A percentile compares a stretch with the other conserved stretches of the same genome.
Evolutionary conservation across 2,888 invertebrate species (phyloP).

Genomic region (Oxyteleia sp.): DNA sequence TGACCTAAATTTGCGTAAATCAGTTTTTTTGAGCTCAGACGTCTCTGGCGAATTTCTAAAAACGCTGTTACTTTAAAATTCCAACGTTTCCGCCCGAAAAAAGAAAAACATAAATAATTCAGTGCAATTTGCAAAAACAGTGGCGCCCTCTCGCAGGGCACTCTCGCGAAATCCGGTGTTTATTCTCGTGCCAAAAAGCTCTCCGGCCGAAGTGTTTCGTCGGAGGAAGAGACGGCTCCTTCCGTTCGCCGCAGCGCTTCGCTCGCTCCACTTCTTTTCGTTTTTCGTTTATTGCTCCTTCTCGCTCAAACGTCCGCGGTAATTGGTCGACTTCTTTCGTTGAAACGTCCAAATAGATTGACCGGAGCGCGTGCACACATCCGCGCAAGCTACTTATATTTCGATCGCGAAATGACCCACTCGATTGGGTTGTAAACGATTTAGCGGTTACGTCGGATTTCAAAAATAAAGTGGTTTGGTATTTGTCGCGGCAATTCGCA

Average conservation of each 20-base stretch:
- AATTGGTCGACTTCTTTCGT: slow-evolving; percentile 66
- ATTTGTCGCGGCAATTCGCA: slow-evolving; percentile 23
- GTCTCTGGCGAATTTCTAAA: too few relatives aligned
- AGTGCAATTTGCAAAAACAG: slow-evolving; percentile 11
- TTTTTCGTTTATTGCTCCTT: neutral
- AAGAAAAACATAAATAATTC: slow-evolving; percentile 1
- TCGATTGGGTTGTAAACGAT: slow-evolving; percentile 50
- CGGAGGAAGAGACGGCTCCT: slow-evolving; percentile 26
- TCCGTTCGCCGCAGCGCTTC: slow-evolving; percentile 25
- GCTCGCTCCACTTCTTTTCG: slow-evolving; percentile 13
- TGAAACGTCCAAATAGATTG: slow-evolving; percentile 56
- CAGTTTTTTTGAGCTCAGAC: too few relatives aligned
- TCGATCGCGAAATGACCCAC: slow-evolving; percentile 31
- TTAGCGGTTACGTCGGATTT: slow-evolving; percentile 47
- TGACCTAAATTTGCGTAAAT: too few relatives aligned
- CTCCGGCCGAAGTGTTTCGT: slow-evolving; percentile 34
- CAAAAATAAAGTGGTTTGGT: slow-evolving; percentile 27
- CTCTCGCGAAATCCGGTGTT: slow-evolving; percentile 57
- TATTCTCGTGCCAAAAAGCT: slow-evolving; percentile 62
- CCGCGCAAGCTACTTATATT: slow-evolving; percentile 42
- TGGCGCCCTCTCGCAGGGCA: slow-evolving; percentile 37
- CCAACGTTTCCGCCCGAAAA: too few relatives aligned
- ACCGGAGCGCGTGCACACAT: slow-evolving; percentile 18
- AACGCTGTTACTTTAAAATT: too few relatives aligned
- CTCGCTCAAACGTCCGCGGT: slow-evolving; percentile 44